Evolutionary conservation across 1,140 invertebrate species (phyloP).

Genomic region (Harlomillsia oculata): DNA sequence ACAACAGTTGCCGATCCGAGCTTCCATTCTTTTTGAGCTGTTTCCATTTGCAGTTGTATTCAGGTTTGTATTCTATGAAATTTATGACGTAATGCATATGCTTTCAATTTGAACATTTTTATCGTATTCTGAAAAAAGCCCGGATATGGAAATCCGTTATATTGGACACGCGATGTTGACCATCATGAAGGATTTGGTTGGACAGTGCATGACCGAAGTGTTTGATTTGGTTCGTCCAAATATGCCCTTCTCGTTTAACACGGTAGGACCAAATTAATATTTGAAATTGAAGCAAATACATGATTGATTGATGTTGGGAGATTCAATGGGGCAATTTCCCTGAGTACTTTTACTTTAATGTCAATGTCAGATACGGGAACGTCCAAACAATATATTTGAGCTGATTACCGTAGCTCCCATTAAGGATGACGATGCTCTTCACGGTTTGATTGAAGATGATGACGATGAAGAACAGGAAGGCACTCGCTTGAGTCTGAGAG

Average conservation of each 20-base stretch:
- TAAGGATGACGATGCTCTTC: slow-evolving; percentile 36
- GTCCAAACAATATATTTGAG: slow-evolving; percentile 94
- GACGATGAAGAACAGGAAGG: slow-evolving; percentile 45
- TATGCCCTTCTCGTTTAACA: slow-evolving; percentile 86
- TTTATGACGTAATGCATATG: neutral
- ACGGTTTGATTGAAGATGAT: slow-evolving; percentile 52
- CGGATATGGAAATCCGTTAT: slow-evolving; percentile 77
- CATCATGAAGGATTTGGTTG: slow-evolving; percentile 72
- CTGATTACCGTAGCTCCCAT: slow-evolving; percentile 58
- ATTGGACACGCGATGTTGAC: slow-evolving; percentile 87
- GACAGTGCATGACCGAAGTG: slow-evolving; percentile 79
- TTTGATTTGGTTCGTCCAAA: slow-evolving; percentile 83
- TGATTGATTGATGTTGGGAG: neutral
- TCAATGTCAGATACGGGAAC: slow-evolving; percentile 53
- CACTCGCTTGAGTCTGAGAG: slow-evolving; percentile 69
- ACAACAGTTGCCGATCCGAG: slow-evolving; percentile 73
- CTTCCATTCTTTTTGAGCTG: slow-evolving; percentile 85
- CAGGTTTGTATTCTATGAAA: slow-evolving; percentile 49
- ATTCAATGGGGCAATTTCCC: neutral
- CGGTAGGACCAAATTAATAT: slow-evolving; percentile 48
- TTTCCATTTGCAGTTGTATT: slow-evolving; percentile 97
- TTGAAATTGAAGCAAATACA: slow-evolving; percentile 40
- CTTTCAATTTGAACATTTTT: slow-evolving; percentile 32
- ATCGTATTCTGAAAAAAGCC: slow-evolving; percentile 47
- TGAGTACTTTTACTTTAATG: slow-evolving; percentile 16